Conservation (phyloP, 2,113 vertebrate genomes). For the Caranx melampygus region DNA sequence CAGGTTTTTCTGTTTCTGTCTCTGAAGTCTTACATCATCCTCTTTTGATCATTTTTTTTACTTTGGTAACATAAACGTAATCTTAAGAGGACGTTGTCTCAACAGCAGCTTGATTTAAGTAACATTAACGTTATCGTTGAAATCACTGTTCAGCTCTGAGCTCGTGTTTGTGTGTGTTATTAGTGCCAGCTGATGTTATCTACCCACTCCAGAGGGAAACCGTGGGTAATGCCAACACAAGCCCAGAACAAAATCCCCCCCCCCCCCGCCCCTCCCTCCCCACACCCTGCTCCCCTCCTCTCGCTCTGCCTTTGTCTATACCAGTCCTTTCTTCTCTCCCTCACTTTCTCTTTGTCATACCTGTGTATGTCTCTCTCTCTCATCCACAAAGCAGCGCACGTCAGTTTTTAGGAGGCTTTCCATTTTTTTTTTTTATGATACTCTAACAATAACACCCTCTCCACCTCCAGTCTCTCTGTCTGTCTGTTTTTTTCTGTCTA, state of each 20-base stretch:
- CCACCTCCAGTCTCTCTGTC: not conserved
- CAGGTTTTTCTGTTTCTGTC: not conserved
- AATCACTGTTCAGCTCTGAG: constrained; percentile 20
- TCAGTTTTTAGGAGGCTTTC: not conserved
- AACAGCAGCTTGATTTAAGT: constrained; percentile 23
- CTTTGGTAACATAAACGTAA: constrained; percentile 9
- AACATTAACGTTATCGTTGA: constrained; percentile 18
- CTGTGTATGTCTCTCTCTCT: constrained; percentile 6
- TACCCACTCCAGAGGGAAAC: constrained; percentile 58
- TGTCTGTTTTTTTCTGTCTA: constrained; percentile 11
- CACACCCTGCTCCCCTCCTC: constrained; percentile 20
- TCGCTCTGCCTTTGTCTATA: constrained; percentile 67
- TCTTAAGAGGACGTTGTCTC: constrained; percentile 10
- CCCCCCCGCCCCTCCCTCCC: not conserved
- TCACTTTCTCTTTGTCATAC: constrained; percentile 32
- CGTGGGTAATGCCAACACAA: constrained; percentile 57
- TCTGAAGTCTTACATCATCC: constrained; percentile 1
- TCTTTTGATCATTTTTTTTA: constrained; percentile 18
- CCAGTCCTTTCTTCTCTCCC: constrained; percentile 38
- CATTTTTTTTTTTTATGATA: constrained; percentile 15
- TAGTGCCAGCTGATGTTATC: constrained; percentile 64
- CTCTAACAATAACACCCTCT: constrained; percentile 18
- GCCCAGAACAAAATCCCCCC: constrained; percentile 37
- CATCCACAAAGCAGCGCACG: constrained; percentile 17
- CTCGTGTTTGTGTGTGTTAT: constrained; percentile 38